Evolutionary conservation across 1,140 invertebrate species (phyloP), one percentile per base, ranked within the genome.

Genomic region (Zaprionus africanus): DNA sequence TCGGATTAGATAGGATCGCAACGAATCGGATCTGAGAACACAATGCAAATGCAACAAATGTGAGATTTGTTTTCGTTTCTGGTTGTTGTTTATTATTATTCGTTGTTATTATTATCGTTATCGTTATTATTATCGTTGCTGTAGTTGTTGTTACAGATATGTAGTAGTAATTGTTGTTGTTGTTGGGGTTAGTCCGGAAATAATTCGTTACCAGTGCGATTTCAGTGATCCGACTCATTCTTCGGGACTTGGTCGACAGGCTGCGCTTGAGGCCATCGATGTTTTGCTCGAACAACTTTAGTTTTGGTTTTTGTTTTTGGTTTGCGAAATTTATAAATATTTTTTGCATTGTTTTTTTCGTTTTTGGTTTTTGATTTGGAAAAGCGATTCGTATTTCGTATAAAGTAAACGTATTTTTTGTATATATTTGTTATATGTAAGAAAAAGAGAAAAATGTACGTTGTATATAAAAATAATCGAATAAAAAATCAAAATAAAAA

Each of bases 201-300:
- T 70, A 78, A 68, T 84, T 93, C 85, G 93, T 96, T 96, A 96
- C 95, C 95, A 95, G 93, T 93, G 96, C 95, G 93, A 97, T 94
- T 93, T 97, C 95, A 92, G 96, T 96, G 94, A 97, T 97, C 93
- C 96, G 94, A 94, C 96, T 96, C 93, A 96, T 96, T 94, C 95
- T 94, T 90, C 96, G 94, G 93, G 96, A 96, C 93, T 95, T 94
- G 88, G 94, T 94, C 70, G 96, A 95, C 74, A 97, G 94, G 84
- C 95, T 96, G 93, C 95, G 95, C 94, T 97, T 97, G 91, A 97
- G 94, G 91, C 96, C 96, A 91, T 95, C 95, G 93, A 97, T 97
- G 93, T 97, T 96, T 94, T 97, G 96, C 95, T 97, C 96, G 96
- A 96, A 97, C 80, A 97, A 93, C 95, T 54, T 54, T 51, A 19